Percentiles rank a stretch among this genome's conserved stretches.
Evolutionary conservation across 2,113 vertebrate species (phyloP).

Genomic region (Salvator merianae): DNA sequence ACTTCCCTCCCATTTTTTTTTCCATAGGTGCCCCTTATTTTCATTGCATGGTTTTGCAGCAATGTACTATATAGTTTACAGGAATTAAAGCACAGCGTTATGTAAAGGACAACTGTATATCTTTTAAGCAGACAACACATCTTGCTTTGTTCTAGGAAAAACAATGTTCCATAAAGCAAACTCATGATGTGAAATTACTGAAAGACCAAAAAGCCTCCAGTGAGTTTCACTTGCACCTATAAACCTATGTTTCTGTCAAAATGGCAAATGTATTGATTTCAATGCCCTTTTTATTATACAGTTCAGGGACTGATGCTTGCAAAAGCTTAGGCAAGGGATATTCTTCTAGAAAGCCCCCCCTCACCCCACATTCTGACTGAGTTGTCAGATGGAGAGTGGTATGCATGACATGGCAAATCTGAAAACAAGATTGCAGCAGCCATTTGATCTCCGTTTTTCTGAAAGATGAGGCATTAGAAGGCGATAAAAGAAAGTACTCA

Average conservation of each 20-base stretch:
- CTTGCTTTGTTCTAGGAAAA: neutral
- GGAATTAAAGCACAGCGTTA: too few species aligned
- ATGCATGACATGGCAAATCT: slow-evolving; percentile 16
- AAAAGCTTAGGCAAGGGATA: fast-evolving
- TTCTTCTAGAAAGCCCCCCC: neutral
- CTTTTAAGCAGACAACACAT: neutral
- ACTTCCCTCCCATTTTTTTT: too few species aligned
- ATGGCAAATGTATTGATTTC: neutral
- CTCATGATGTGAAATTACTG: neutral
- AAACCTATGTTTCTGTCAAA: neutral
- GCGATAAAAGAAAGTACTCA: neutral
- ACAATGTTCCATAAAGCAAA: neutral
- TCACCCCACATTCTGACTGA: neutral
- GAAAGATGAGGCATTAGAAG: neutral
- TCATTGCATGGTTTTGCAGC: too few species aligned
- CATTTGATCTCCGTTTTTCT: neutral
- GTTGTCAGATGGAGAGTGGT: neutral
- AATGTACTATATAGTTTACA: too few species aligned
- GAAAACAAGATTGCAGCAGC: fast-evolving
- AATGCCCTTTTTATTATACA: neutral
- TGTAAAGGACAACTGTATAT: too few species aligned
- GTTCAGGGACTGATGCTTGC: neutral
- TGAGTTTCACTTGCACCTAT: neutral
- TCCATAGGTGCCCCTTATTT: too few species aligned
- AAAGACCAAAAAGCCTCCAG: neutral